Evolutionary conservation across 2,888 invertebrate species (phyloP).

Genomic region (Lasioglossum lativentre): DNA sequence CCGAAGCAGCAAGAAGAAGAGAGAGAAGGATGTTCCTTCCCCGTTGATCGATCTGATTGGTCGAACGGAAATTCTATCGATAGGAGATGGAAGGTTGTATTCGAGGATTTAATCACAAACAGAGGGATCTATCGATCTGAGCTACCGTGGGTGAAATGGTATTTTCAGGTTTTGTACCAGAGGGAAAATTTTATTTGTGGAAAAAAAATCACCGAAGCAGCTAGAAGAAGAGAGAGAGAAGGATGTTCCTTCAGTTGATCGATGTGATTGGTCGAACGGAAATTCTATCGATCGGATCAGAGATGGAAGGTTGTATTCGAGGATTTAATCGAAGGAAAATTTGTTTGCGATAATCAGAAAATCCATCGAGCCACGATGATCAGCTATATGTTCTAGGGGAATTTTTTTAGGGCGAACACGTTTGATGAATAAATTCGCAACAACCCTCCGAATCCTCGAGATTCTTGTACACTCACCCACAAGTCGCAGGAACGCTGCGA

Average conservation of each 20-base stretch:
- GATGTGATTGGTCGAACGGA: not conserved
- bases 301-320: not conserved
- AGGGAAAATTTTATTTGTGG: too few species aligned
- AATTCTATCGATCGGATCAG: not conserved
- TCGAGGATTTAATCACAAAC: not conserved
- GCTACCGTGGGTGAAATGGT: not conserved
- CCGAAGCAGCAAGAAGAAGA: not conserved
- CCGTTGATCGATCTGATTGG: not conserved
- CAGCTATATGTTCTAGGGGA: too few species aligned
- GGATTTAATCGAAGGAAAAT: not conserved
- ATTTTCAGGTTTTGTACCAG: too few species aligned
- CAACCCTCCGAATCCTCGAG: not conserved
- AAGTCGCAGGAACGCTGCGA: not conserved
- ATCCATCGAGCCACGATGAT: too few species aligned
- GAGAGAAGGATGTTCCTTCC: not conserved
- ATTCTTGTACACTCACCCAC: not conserved
- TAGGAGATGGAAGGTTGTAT: not conserved
- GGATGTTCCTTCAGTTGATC: not conserved
- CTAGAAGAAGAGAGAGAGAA: not conserved
- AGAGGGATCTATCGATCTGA: not conserved
- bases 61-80: not conserved
- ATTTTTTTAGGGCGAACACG: not conserved
- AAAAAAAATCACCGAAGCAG: not conserved
- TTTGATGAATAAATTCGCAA: not conserved
- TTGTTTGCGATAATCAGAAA: not conserved